Conservation (phyloP, 1,140 invertebrate genomes). For the Lordiphosa collinella region DNA sequence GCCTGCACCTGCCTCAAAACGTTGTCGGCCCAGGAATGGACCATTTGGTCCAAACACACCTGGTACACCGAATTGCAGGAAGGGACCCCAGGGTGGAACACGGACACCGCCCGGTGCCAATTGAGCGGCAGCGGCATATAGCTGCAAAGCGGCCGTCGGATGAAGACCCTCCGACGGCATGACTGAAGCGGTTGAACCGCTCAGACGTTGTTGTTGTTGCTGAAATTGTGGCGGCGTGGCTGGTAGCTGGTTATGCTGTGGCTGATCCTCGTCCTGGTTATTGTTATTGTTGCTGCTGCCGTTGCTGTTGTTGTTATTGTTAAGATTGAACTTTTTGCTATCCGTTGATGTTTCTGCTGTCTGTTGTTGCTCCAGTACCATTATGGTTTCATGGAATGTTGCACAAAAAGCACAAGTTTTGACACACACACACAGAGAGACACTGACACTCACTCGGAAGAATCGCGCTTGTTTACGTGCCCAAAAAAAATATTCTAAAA, state of each 20-base stretch:
- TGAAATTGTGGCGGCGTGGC: conserved; percentile 30
- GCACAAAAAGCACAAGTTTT: conserved; percentile 28
- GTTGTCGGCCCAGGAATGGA: conserved; percentile 68
- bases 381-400: conserved; percentile 48
- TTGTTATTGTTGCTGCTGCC: conserved; percentile 12
- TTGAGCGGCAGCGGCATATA: conserved; percentile 82
- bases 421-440: background rate
- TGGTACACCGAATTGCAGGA: conserved; percentile 82
- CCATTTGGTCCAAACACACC: conserved; percentile 78
- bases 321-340: conserved; percentile 45
- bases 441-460: too few relatives aligned
- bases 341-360: conserved; percentile 24
- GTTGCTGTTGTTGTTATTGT: conserved; percentile 20
- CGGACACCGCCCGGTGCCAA: conserved; percentile 81
- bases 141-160: conserved; percentile 81
- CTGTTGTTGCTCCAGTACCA: conserved; percentile 70
- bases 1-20: conserved; percentile 52
- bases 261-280: conserved; percentile 24
- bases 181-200: conserved; percentile 17
- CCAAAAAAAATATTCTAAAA: background rate
- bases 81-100: conserved; percentile 80
- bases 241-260: conserved; percentile 8
- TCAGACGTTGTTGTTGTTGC: conserved; percentile 13
- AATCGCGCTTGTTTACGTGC: too few relatives aligned
- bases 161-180: conserved; percentile 80